These are phyloP conservation scores for Neosilurus hyrtlii DNA, from an alignment of 2,797 vertebrate genomes.

Conservation along the genomic window DNA sequence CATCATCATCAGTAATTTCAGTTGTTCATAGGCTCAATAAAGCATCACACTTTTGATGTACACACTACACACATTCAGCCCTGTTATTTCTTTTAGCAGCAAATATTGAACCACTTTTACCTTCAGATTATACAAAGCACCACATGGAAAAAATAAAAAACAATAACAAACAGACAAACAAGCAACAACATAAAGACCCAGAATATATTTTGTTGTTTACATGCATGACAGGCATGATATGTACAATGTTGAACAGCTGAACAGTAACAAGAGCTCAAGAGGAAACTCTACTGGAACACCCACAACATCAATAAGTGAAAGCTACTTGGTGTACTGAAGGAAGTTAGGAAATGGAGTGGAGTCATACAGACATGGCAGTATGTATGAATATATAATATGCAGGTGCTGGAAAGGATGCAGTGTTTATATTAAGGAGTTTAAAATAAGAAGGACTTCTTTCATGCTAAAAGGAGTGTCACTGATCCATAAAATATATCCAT, in stretches of 20 bases:
- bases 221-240: background rate
- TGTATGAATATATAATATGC: background rate
- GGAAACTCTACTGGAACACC: background rate
- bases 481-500: background rate
- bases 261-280: background rate
- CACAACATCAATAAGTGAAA: background rate
- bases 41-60: background rate
- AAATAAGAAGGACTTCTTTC: background rate
- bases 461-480: background rate
- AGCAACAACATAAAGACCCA: background rate
- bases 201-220: background rate
- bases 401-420: background rate
- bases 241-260: background rate
- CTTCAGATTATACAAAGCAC: background rate
- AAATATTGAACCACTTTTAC: background rate
- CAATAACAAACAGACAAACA: background rate
- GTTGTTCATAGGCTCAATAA: background rate
- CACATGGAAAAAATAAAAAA: background rate
- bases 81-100: background rate
- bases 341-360: background rate
- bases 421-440: background rate
- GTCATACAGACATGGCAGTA: background rate
- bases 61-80: background rate
- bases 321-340: background rate
- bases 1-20: constrained; percentile 2